A percentile compares a stretch with the other conserved stretches of the same genome.
phyloP scores from a whole-genome alignment of 2,797 vertebrate species.

The Syncerus caffer region DNA sequence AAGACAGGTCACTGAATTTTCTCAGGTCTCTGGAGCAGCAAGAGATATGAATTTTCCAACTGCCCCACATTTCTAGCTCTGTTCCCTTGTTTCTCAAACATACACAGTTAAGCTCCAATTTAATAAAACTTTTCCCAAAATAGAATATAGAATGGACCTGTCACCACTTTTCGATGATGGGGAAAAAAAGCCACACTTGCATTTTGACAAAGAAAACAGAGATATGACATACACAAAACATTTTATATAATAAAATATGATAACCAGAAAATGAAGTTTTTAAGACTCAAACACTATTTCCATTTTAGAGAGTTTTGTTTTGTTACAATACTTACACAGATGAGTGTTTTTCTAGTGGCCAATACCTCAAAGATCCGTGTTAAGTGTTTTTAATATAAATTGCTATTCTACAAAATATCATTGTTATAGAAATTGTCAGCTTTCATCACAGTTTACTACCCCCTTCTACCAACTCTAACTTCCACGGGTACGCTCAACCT shows the following conservation, averaged over 20 bases:
- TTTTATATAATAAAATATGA: neutral
- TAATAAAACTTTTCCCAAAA: neutral
- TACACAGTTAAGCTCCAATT: neutral
- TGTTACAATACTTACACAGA: neutral
- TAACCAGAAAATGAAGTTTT: slow-evolving; percentile 19
- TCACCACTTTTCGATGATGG: neutral
- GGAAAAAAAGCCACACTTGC: neutral
- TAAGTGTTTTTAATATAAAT: neutral
- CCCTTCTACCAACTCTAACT: neutral
- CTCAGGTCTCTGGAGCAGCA: neutral
- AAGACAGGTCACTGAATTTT: neutral
- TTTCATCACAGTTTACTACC: neutral
- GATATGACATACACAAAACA: neutral
- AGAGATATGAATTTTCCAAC: slow-evolving; percentile 1
- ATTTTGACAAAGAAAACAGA: slow-evolving; percentile 22
- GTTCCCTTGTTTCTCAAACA: neutral
- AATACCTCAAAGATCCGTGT: neutral
- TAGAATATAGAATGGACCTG: neutral
- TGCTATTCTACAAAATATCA: neutral
- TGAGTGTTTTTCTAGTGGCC: neutral
- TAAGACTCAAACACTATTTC: neutral
- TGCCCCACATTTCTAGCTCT: neutral
- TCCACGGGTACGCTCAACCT: neutral
- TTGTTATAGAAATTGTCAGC: neutral
- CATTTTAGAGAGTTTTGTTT: neutral